Percentiles rank a stretch among this genome's conserved stretches.
These are phyloP conservation scores for Aphidius ervi DNA, from an alignment of 1,140 invertebrate genomes.

Conservation along the genomic window DNA sequence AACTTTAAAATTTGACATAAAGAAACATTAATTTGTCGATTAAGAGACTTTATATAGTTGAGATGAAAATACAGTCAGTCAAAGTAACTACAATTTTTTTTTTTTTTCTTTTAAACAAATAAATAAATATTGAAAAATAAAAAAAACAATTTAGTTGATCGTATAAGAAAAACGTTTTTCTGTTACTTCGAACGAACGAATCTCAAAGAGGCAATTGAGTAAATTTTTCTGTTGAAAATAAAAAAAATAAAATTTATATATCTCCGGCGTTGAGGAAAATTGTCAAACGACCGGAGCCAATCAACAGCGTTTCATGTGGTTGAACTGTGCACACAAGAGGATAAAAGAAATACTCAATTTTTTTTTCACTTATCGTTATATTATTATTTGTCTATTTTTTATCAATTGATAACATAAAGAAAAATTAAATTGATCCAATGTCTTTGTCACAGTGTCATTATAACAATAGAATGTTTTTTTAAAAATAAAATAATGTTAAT, in stretches of 20 bases:
- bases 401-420: background rate
- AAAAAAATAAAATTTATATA: background rate
- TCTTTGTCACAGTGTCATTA: no score
- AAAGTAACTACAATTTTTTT: background rate
- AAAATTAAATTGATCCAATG: no score
- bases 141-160: background rate
- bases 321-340: constrained; percentile 7
- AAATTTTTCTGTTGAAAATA: constrained; percentile 45
- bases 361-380: constrained; percentile 23
- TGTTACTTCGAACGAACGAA: constrained; percentile 33
- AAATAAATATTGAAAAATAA: background rate
- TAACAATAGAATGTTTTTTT: no score
- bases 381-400: background rate
- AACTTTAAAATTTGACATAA: no score
- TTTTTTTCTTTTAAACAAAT: background rate
- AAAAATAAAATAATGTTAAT: no score
- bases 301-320: constrained; percentile 49
- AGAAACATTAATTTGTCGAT: no score
- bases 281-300: constrained; percentile 39
- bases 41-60: background rate
- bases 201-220: constrained; percentile 53
- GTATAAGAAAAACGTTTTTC: constrained; percentile 35
- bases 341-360: constrained; percentile 34
- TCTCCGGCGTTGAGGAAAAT: constrained; percentile 25
- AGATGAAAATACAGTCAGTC: background rate